Evolutionary conservation across 2,113 vertebrate genomes (phyloP).

Genomic region (Pituophis catenifer): DNA sequence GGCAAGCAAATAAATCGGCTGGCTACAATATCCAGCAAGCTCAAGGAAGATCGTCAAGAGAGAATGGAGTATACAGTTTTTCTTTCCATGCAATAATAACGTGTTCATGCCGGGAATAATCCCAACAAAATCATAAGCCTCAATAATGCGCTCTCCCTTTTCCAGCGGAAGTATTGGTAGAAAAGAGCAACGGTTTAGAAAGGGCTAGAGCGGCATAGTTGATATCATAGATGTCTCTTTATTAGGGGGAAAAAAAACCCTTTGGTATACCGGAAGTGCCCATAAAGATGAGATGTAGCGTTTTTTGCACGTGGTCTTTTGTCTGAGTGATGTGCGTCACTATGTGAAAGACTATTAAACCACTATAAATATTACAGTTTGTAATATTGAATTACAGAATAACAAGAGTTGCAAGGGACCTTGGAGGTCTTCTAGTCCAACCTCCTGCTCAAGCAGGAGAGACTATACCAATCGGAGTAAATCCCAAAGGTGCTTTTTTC

Average conservation of each 20-base stretch:
- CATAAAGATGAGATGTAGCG: neutral
- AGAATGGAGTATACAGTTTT: neutral
- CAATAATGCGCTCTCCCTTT: neutral
- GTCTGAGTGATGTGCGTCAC: neutral
- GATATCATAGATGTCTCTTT: neutral
- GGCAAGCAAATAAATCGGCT: accelerated
- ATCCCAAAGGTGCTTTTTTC: neutral
- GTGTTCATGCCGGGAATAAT: neutral
- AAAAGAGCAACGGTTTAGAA: no score
- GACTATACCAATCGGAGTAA: neutral
- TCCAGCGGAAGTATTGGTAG: neutral
- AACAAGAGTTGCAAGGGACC: neutral
- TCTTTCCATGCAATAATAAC: neutral
- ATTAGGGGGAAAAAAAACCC: accelerated
- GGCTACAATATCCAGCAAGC: no score
- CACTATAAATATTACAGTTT: neutral
- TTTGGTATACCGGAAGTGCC: neutral
- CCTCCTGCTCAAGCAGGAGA: neutral
- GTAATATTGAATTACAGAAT: neutral
- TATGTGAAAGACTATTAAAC: neutral
- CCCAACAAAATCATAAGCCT: neutral
- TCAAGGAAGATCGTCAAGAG: neutral
- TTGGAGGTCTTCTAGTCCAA: neutral
- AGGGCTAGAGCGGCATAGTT: neutral
- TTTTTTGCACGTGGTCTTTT: neutral